A percentile compares a stretch with the other conserved stretches of the same genome.
These are phyloP conservation scores for Scolanthus callimorphus DNA, from an alignment of 92 coral and sea anemone species.

Conservation along the genomic window DNA sequence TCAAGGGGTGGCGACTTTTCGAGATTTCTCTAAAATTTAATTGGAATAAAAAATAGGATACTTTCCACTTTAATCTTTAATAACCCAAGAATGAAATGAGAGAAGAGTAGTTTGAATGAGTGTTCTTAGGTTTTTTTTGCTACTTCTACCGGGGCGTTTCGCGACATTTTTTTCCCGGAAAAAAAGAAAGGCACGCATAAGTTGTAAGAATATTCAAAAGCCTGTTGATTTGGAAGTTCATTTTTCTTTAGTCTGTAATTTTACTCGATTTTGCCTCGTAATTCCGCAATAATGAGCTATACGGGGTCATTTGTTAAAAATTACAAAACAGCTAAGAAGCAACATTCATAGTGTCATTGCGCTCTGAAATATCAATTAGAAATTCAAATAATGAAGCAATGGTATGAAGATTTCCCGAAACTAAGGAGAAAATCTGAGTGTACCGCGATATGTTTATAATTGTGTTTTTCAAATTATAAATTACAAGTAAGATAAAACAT, in stretches of 20 bases:
- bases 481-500: too few relatives aligned
- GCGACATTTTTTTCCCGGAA: neutral
- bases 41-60: neutral
- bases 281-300: neutral
- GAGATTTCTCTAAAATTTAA: neutral
- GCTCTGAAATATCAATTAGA: neutral
- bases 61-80: slow-evolving; percentile 3
- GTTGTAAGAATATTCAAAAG: too few relatives aligned
- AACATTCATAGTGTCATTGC: neutral
- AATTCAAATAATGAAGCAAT: neutral
- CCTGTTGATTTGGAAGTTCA: too few relatives aligned
- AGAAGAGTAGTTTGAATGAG: neutral
- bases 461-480: too few relatives aligned
- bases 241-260: too few relatives aligned
- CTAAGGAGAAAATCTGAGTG: neutral
- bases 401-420: neutral
- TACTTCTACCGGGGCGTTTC: neutral
- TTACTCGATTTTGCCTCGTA: neutral
- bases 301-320: too few relatives aligned
- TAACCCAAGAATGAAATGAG: neutral
- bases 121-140: neutral
- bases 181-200: too few relatives aligned
- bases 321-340: too few relatives aligned
- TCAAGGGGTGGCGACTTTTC: too few relatives aligned
- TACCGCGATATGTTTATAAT: neutral